These are phyloP conservation scores for Telenomus remus DNA, from an alignment of 1,140 invertebrate species.

Conservation along the genomic window DNA sequence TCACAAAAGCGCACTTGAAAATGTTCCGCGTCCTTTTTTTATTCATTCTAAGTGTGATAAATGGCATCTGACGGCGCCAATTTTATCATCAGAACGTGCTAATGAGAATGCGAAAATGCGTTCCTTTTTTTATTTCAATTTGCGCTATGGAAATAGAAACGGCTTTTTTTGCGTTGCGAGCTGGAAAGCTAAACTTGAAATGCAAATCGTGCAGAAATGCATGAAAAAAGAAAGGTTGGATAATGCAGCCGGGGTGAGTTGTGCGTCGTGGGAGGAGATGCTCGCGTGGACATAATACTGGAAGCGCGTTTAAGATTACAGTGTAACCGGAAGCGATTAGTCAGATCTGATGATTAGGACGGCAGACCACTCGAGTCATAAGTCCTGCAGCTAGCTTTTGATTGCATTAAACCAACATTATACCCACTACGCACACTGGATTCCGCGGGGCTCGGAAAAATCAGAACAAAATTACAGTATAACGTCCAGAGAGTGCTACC, in stretches of 20 bases:
- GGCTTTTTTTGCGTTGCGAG: no score
- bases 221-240: constrained; percentile 6
- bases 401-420: constrained; percentile 64
- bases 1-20: no score
- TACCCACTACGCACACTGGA: constrained; percentile 26
- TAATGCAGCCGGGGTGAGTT: constrained; percentile 13
- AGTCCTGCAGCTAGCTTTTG: constrained; percentile 44
- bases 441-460: constrained; percentile 31
- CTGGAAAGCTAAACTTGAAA: not conserved
- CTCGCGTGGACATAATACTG: constrained; percentile 65
- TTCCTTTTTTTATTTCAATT: no score
- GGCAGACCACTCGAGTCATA: constrained; percentile 47
- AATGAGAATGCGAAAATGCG: no score
- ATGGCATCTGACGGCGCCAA: no score
- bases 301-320: constrained; percentile 57
- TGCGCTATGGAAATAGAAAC: no score
- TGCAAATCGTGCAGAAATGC: constrained; percentile 8
- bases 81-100: no score
- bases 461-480: constrained; percentile 51
- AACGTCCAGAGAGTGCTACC: constrained; percentile 27
- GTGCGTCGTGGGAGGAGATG: constrained; percentile 37
- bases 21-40: no score
- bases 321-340: constrained; percentile 66
- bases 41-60: no score
- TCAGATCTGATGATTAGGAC: constrained; percentile 66